These are phyloP conservation scores for Melangyna quadrimaculata DNA, from an alignment of 2,888 invertebrate genomes.

Conservation along the genomic window DNA sequence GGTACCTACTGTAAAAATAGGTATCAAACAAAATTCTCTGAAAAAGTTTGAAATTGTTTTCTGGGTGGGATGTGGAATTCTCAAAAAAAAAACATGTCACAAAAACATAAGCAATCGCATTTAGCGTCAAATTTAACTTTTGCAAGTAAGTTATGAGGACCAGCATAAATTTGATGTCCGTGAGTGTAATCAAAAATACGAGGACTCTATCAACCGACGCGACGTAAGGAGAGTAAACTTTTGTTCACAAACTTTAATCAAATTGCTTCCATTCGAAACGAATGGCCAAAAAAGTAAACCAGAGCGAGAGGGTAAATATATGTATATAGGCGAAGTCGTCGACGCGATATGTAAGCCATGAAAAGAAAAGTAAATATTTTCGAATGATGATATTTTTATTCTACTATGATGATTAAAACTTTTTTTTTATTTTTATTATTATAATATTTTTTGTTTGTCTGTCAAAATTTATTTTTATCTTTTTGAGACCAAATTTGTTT, in stretches of 20 bases:
- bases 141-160: conserved; percentile 46
- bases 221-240: conserved; percentile 36
- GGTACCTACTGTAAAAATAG: neutral
- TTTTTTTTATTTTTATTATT: conserved; percentile 47
- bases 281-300: neutral
- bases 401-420: conserved; percentile 47
- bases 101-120: conserved; percentile 58
- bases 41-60: conserved; percentile 19
- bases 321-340: neutral
- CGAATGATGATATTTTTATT: conserved; percentile 27
- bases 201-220: conserved; percentile 4
- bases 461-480: conserved; percentile 44
- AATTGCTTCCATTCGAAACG: conserved; percentile 48
- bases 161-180: conserved; percentile 59
- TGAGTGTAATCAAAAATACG: conserved; percentile 61
- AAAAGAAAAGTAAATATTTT: conserved; percentile 57
- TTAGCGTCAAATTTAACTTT: conserved; percentile 62
- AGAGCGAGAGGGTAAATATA: neutral
- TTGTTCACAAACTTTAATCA: conserved; percentile 68
- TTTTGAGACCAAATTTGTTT: neutral
- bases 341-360: neutral
- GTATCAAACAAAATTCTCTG: neutral
- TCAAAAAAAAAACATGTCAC: conserved; percentile 23
- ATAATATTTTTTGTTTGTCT: conserved; percentile 26
- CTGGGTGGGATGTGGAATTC: neutral